These are phyloP conservation scores for Channallabes apus DNA, from an alignment of 2,797 vertebrate species.

Conservation along the genomic window DNA sequence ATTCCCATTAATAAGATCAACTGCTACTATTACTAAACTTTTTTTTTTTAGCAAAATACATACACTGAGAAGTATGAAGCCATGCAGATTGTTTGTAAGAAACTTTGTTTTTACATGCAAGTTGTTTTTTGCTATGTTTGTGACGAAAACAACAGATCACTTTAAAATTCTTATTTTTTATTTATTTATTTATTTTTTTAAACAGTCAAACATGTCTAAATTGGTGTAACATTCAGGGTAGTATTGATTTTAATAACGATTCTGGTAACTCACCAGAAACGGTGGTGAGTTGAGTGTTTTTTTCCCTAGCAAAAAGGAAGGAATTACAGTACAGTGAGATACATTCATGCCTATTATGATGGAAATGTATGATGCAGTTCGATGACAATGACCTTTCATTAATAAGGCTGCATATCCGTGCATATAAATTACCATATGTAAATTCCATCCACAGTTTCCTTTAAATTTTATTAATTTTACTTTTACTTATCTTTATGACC, in stretches of 20 bases:
- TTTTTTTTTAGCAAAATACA: background rate
- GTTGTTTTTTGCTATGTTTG: background rate
- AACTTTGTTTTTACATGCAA: background rate
- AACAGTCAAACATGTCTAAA: background rate
- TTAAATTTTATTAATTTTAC: too few species aligned
- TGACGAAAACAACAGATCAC: background rate
- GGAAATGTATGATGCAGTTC: background rate
- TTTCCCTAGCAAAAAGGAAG: background rate
- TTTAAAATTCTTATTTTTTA: background rate
- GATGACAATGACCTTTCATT: background rate
- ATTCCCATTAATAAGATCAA: background rate
- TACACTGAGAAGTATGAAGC: background rate
- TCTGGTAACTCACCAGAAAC: background rate
- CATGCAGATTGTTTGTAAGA: background rate
- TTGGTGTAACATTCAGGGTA: background rate
- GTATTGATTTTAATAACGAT: background rate
- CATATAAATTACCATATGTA: background rate
- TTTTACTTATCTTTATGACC: background rate
- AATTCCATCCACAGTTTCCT: background rate
- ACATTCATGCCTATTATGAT: background rate
- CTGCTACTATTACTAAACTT: background rate
- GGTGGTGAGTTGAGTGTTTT: too few species aligned
- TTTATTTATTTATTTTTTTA: background rate
- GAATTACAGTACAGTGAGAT: background rate
- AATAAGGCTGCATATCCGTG: background rate